phyloP scores from a whole-genome alignment of 1,140 invertebrate genomes.

The Eciton burchellii region DNA sequence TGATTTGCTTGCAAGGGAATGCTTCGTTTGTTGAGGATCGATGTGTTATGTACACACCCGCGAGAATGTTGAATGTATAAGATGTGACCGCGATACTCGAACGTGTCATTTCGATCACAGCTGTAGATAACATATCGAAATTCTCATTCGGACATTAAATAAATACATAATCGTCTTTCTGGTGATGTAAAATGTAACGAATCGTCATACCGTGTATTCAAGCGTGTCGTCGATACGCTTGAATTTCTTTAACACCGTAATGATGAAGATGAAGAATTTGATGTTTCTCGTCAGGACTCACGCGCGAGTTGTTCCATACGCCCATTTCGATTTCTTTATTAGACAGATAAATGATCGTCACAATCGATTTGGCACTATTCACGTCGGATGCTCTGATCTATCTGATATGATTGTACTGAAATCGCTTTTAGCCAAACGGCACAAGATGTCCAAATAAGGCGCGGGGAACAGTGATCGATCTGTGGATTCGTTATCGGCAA shows the following conservation, averaged over 20 bases:
- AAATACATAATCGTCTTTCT: slow-evolving; percentile 6
- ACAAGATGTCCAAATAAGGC: slow-evolving; percentile 22
- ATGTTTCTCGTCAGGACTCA: background rate
- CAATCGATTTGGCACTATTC: slow-evolving; percentile 73
- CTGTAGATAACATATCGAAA: slow-evolving; percentile 38
- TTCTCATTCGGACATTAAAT: slow-evolving; percentile 32
- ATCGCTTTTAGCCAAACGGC: background rate
- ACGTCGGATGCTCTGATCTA: slow-evolving; percentile 51
- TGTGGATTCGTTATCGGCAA: slow-evolving; percentile 48
- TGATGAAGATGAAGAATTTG: slow-evolving; percentile 9
- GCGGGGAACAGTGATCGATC: slow-evolving; percentile 14
- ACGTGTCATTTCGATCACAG: slow-evolving; percentile 50
- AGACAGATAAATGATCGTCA: slow-evolving; percentile 44
- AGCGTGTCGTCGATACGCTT: background rate
- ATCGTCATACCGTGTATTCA: background rate
- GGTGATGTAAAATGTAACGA: slow-evolving; percentile 25
- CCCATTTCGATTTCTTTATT: slow-evolving; percentile 10
- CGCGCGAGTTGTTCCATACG: background rate
- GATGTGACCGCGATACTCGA: slow-evolving; percentile 27
- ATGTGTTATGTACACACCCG: slow-evolving; percentile 17
- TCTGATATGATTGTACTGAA: slow-evolving; percentile 73
- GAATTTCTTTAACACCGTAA: slow-evolving; percentile 1
- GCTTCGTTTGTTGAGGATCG: slow-evolving; percentile 32
- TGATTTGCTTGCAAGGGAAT: slow-evolving; percentile 54
- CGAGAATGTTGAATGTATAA: slow-evolving; percentile 16